Base-by-base conservation (phyloP, 2,888 invertebrate species). In the Morpho helenor region DNA sequence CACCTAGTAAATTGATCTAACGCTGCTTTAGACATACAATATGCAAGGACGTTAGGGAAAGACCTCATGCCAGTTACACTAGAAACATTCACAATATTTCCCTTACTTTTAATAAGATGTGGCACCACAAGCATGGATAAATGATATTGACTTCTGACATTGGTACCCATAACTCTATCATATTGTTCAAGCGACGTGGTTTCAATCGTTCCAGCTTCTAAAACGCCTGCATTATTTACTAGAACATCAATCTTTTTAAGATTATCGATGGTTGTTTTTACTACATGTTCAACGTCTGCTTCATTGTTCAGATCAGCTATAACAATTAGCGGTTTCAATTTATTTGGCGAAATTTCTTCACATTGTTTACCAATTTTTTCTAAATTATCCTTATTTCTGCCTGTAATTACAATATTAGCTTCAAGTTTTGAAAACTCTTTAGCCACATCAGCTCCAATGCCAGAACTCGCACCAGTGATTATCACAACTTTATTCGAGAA, bases 1-100 rank as follows among this genome's bases (percentile, higher is more conserved):
- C 98, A 98, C 75, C 95, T 93, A 0, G 99, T 99, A 68, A 99
- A 94, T 77, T 99, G 98, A 87, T 99, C 99, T 7, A 99, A 81
- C 6, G 98, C 97, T 47, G 97, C 92, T 90, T 99, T 99, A 7
- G 97, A 97, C 92, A 99, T 95, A 71, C 94, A 95, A 79, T 99
- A 99, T 0, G 97, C 95, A 56, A 98, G 82, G n/a, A 97, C 94
- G 55, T 95, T 95, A 0, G 98, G 94, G 74, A 98, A 98, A 62
- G 98, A 93, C 77, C 98, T 91, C 40, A 97, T 76, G 7, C 98
- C 99, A 71, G 95, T 95, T 0, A 98, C 96, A 79, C 98, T 98
- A 3, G 98, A 98, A 0, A 99, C 96, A 79, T 98, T 99, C 0
- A 99, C 97, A 69, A 98, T 94, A 69, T 92, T 96, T 22, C 97